Evolutionary conservation across 2,113 vertebrate genomes (phyloP).

Genomic region (Corapipo altera): DNA sequence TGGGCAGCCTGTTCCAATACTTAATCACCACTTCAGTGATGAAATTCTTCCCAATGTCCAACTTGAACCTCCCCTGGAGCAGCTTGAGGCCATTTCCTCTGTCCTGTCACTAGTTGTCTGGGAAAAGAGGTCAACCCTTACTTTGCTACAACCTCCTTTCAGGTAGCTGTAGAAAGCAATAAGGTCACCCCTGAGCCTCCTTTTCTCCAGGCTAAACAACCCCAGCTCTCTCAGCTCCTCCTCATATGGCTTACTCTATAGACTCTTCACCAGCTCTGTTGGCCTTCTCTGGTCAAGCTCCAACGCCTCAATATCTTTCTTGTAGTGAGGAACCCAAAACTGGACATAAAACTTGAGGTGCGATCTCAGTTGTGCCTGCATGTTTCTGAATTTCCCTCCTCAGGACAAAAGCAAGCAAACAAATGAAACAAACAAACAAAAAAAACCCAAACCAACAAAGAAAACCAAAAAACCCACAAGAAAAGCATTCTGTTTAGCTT

Average conservation of each 20-base stretch:
- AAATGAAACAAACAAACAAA: not conserved
- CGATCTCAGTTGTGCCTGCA: not conserved
- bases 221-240: not conserved
- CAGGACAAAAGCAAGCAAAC: not conserved
- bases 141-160: not conserved
- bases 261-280: not conserved
- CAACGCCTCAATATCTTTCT: not conserved
- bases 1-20: not conserved
- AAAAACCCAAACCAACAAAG: not conserved
- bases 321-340: not conserved
- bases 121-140: not conserved
- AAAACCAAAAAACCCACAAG: not conserved
- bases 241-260: not conserved
- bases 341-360: fast-evolving
- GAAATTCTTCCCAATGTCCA: not conserved
- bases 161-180: too few species aligned
- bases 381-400: not conserved
- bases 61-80: not conserved
- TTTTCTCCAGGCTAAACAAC: not conserved
- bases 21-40: not conserved
- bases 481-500: not conserved
- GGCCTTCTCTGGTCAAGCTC: not conserved
- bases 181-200: not conserved
- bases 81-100: not conserved
- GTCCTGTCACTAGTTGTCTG: not conserved